phyloP scores from a whole-genome alignment of 2,797 vertebrate species.

The Acipenser ruthenus region DNA sequence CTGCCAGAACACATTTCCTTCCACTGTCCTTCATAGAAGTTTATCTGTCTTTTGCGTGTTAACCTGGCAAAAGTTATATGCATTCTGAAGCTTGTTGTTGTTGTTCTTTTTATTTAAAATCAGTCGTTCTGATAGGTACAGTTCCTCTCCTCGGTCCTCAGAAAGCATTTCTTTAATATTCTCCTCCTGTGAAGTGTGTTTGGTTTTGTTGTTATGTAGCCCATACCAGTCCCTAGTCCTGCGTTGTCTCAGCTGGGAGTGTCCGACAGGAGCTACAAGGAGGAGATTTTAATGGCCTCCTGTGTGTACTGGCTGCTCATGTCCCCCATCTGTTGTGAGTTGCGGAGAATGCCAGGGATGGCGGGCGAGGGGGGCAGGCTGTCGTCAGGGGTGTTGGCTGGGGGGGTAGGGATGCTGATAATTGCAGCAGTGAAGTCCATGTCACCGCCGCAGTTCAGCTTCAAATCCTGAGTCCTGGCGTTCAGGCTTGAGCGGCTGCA shows the following conservation, averaged over 20 bases:
- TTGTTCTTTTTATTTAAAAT: neutral
- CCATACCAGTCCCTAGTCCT: too few species aligned
- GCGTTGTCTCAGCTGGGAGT: slow-evolving; percentile 1
- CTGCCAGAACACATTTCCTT: slow-evolving; percentile 27
- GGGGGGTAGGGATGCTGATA: slow-evolving; percentile 85
- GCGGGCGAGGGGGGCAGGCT: slow-evolving; percentile 68
- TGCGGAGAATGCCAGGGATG: slow-evolving; percentile 63
- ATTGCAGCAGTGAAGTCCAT: slow-evolving; percentile 78
- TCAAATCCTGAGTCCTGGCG: slow-evolving; percentile 66
- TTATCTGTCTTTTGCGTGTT: slow-evolving; percentile 64
- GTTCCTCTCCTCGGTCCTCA: slow-evolving; percentile 4
- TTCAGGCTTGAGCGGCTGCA: slow-evolving; percentile 79
- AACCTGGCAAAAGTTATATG: slow-evolving; percentile 29
- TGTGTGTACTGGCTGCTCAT: slow-evolving; percentile 60
- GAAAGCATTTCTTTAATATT: slow-evolving; percentile 16
- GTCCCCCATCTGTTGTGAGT: slow-evolving; percentile 49
- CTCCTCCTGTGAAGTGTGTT: slow-evolving; percentile 15
- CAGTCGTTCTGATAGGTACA: neutral
- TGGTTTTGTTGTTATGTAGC: too few species aligned
- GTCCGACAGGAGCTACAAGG: slow-evolving; percentile 59
- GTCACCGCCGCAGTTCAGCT: slow-evolving; percentile 61
- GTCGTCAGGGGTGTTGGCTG: slow-evolving; percentile 78
- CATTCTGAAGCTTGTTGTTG: neutral
- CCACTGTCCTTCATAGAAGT: slow-evolving; percentile 50
- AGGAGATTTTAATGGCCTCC: slow-evolving; percentile 77